phyloP scores from a whole-genome alignment of 2,797 vertebrate genomes.

The Halcyon chelicuti region DNA sequence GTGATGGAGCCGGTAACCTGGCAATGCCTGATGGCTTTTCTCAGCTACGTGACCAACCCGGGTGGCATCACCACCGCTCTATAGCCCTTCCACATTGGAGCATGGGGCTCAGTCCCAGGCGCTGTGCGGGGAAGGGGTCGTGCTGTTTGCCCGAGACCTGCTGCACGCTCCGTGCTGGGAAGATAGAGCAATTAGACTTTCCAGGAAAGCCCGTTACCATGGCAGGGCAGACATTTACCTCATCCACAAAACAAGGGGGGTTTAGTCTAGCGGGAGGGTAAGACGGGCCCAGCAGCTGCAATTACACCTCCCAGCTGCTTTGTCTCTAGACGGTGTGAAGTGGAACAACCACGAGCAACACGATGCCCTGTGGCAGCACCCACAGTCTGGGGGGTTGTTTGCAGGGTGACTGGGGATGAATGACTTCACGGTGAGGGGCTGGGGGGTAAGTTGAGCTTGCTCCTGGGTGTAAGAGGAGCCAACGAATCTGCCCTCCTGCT shows the following conservation, averaged over 20 bases:
- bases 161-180: not conserved
- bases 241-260: not conserved
- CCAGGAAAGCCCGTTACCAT: not conserved
- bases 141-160: not conserved
- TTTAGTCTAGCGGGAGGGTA: not conserved
- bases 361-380: not conserved
- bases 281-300: not conserved
- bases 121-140: not conserved
- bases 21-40: not conserved
- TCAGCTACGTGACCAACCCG: not conserved
- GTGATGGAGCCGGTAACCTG: not conserved
- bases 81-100: rapidly evolving
- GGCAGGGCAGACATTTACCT: not conserved
- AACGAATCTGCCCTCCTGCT: not conserved
- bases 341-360: not conserved
- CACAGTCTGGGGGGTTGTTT: not conserved
- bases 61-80: not conserved
- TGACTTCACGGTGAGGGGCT: not conserved
- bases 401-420: not conserved
- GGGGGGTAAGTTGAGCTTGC: not conserved
- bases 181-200: not conserved
- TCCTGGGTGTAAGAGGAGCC: not conserved
- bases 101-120: rapidly evolving
- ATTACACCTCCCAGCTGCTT: not conserved
- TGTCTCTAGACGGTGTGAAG: not conserved